phyloP scores from a whole-genome alignment of 2,797 vertebrate genomes.

The Oreochromis mossambicus region DNA sequence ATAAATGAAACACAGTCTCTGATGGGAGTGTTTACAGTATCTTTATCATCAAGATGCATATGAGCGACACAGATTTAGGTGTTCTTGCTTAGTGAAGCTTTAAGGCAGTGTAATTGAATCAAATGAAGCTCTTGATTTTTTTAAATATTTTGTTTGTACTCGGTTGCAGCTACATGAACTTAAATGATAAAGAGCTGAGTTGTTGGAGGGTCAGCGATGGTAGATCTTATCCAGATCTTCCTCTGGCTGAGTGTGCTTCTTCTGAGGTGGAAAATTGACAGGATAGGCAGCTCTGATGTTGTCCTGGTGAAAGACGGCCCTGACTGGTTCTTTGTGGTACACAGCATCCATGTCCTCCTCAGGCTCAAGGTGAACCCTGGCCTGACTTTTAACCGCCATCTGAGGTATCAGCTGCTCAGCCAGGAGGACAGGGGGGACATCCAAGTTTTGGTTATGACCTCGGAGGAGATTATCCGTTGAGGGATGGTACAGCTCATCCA shows the following conservation, averaged over 20 bases:
- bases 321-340: constrained; percentile 50
- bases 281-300: background rate
- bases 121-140: background rate
- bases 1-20: constrained; percentile 16
- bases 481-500: constrained; percentile 58
- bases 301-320: background rate
- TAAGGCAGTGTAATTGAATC: background rate
- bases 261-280: background rate
- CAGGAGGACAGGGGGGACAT: background rate
- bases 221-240: constrained; percentile 71
- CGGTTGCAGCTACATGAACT: background rate
- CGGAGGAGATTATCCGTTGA: constrained; percentile 29
- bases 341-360: constrained; percentile 69
- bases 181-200: background rate
- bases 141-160: accelerated
- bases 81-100: background rate
- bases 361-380: constrained; percentile 38
- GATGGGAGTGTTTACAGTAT: background rate
- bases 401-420: background rate
- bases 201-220: constrained; percentile 45
- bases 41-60: background rate
- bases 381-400: background rate
- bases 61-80: background rate
- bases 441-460: background rate
- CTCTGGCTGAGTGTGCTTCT: constrained; percentile 64